Evolutionary conservation across 2,113 vertebrate genomes (phyloP).

Genomic region (Mohoua ochrocephala): DNA sequence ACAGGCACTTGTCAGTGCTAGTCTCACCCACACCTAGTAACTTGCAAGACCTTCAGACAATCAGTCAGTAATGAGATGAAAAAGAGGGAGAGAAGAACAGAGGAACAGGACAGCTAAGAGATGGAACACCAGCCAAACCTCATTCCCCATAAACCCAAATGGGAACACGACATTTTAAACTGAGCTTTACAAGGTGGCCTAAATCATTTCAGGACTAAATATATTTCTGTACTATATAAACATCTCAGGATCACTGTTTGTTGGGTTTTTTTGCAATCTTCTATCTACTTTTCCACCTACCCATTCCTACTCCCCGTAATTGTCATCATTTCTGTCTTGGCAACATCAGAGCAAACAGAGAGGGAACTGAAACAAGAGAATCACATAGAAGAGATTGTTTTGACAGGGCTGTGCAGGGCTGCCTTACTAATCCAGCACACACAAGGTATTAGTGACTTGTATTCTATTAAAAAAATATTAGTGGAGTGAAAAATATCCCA

Average conservation of each 20-base stretch:
- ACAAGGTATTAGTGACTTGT: not conserved
- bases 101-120: not conserved
- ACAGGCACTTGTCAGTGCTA: not conserved
- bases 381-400: not conserved
- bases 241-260: not conserved
- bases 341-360: conserved; percentile 2
- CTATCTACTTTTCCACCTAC: not conserved
- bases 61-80: not conserved
- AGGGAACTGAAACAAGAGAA: conserved; percentile 27
- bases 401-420: not conserved
- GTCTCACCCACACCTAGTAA: not conserved
- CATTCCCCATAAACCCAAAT: not conserved
- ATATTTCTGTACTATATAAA: not conserved
- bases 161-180: not conserved
- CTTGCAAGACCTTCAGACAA: not conserved
- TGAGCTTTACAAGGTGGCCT: not conserved
- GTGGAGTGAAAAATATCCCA: not conserved
- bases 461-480: conserved; percentile 5
- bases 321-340: not conserved
- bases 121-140: not conserved
- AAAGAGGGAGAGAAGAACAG: not conserved
- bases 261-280: not conserved
- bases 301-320: not conserved
- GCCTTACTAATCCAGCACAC: not conserved
- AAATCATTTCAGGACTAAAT: not conserved